These are phyloP conservation scores for Heliconius cydno DNA, from an alignment of 2,888 invertebrate genomes.

Conservation along the genomic window DNA sequence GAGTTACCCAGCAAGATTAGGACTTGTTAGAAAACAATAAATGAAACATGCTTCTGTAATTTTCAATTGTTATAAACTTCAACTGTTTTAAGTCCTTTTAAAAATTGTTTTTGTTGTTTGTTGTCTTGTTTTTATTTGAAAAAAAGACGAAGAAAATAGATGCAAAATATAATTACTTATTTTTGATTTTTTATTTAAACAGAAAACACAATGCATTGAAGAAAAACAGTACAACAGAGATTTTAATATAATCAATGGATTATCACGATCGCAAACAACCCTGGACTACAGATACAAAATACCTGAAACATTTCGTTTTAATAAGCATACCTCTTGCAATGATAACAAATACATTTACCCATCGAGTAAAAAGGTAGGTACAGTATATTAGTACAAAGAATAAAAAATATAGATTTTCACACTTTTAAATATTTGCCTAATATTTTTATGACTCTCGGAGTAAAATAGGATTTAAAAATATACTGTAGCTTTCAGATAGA, in stretches of 20 bases:
- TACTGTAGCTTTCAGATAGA: constrained; percentile 60
- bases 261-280: constrained; percentile 63
- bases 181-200: constrained; percentile 11
- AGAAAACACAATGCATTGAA: constrained; percentile 62
- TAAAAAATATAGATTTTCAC: neutral
- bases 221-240: constrained; percentile 63
- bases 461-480: neutral
- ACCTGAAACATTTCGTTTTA: constrained; percentile 61
- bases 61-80: no score
- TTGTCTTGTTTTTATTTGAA: no score
- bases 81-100: no score
- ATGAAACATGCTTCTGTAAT: no score
- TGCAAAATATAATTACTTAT: neutral
- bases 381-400: neutral
- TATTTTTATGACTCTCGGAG: no score
- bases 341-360: constrained; percentile 70
- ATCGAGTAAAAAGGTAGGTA: constrained; percentile 61
- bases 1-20: no score
- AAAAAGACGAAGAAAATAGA: no score
- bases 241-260: constrained; percentile 62
- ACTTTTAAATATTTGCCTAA: neutral
- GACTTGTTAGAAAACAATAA: no score
- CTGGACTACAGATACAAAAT: constrained; percentile 63
- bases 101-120: no score
- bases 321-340: constrained; percentile 65